Percentiles rank a stretch among this genome's conserved stretches.
phyloP scores from a whole-genome alignment of 2,797 vertebrate species.

The Sciurus carolinensis region DNA sequence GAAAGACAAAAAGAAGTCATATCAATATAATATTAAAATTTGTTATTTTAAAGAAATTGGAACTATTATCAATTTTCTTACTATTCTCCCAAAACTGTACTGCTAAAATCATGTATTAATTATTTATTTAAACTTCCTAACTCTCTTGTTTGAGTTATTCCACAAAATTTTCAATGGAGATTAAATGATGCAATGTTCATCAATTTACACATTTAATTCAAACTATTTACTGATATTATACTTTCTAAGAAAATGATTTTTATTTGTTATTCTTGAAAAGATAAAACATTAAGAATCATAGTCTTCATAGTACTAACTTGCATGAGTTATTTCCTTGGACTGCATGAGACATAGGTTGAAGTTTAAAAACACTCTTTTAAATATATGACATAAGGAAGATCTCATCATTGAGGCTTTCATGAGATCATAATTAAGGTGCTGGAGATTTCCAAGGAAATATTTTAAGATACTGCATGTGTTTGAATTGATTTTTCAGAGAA shows the following conservation, averaged over 20 bases:
- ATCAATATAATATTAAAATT: constrained; percentile 5
- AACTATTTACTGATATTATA: not conserved
- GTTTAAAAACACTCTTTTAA: constrained; percentile 48
- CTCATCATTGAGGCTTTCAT: not conserved
- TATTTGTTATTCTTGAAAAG: not conserved
- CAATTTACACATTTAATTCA: not conserved
- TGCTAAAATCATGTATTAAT: not conserved
- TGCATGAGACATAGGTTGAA: not conserved
- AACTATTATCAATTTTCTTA: not conserved
- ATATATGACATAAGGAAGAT: not conserved
- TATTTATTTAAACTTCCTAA: not conserved
- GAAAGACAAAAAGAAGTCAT: not conserved
- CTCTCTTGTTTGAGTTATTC: not conserved
- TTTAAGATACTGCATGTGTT: not conserved
- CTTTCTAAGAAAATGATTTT: not conserved
- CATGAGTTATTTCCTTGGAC: not conserved
- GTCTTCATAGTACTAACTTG: not conserved
- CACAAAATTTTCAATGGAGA: not conserved
- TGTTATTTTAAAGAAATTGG: not conserved
- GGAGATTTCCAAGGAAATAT: not conserved
- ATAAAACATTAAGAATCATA: not conserved
- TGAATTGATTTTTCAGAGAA: not conserved
- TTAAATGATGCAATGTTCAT: not conserved
- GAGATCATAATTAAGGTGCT: not conserved
- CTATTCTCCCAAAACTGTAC: not conserved